Conservation (phyloP, 2,888 invertebrate species). For the Drosophila lacicola region DNA sequence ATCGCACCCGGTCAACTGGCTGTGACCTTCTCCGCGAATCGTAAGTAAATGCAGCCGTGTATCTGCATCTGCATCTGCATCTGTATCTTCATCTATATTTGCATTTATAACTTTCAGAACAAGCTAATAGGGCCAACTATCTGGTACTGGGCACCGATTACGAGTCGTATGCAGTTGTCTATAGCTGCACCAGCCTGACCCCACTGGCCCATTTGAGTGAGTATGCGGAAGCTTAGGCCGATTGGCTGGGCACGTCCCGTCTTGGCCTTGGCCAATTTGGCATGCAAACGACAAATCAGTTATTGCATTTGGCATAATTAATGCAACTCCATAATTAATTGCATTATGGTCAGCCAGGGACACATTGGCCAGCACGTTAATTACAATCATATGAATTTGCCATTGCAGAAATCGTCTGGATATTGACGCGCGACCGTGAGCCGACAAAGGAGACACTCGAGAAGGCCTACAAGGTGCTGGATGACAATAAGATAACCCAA, state of each 20-base stretch:
- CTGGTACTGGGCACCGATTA: conserved; percentile 89
- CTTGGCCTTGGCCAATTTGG: conserved; percentile 55
- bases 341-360: conserved; percentile 43
- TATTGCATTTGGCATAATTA: conserved; percentile 66
- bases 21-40: conserved; percentile 70
- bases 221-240: conserved; percentile 51
- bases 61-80: not conserved
- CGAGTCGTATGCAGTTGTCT: conserved; percentile 87
- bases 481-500: conserved; percentile 71
- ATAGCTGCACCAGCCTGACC: conserved; percentile 86
- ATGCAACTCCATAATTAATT: conserved; percentile 54
- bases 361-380: conserved; percentile 39
- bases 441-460: conserved; percentile 62
- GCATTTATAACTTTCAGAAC: conserved; percentile 36
- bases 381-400: conserved; percentile 37
- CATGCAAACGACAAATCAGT: conserved; percentile 62
- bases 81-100: not conserved
- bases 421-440: conserved; percentile 78
- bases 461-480: conserved; percentile 71
- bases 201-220: conserved; percentile 77
- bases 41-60: conserved; percentile 53
- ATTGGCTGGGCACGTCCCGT: conserved; percentile 17
- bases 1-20: conserved; percentile 77
- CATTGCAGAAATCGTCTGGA: conserved; percentile 74
- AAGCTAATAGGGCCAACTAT: conserved; percentile 82